A percentile compares a stretch with the other conserved stretches of the same genome.
Evolutionary conservation across 37 sponge, comb jelly and placozoan genomes (phyloP).

Genomic region (Axinella damicornis): DNA sequence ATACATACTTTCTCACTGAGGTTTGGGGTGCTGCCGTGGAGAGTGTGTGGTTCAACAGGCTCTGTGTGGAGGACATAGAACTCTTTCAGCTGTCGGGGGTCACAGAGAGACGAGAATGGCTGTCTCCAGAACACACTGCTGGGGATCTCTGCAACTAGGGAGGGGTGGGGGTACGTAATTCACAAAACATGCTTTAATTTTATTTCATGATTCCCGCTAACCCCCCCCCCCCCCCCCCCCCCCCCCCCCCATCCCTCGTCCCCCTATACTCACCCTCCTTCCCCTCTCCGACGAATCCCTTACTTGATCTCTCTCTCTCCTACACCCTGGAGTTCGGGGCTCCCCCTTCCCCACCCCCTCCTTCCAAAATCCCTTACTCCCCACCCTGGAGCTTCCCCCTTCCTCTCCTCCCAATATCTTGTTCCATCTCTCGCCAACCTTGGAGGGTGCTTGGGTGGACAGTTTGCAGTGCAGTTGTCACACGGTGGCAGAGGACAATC

Average conservation of each 20-base stretch:
- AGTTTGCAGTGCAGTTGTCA: slow-evolving; percentile 81
- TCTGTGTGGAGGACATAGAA: slow-evolving; percentile 91
- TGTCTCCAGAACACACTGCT: slow-evolving; percentile 76
- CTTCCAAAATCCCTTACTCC: no score
- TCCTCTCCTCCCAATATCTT: no score
- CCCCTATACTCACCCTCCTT: no score
- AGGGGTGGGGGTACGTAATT: background rate
- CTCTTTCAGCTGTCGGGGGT: slow-evolving; percentile 80
- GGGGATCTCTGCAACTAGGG: slow-evolving; percentile 76
- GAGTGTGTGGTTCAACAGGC: background rate
- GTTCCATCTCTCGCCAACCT: no score
- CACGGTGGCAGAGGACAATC: slow-evolving; percentile 72
- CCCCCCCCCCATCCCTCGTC: no score
- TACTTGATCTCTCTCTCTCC: no score
- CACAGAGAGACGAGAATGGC: slow-evolving; percentile 84
- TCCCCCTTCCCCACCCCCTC: no score
- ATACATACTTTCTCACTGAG: slow-evolving; percentile 19
- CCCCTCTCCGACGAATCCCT: no score
- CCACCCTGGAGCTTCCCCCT: no score
- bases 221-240: no score
- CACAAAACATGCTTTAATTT: background rate
- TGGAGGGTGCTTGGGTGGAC: slow-evolving; percentile 85
- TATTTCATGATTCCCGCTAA: no score
- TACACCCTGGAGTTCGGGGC: no score
- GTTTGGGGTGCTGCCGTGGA: slow-evolving; percentile 2